Base-by-base conservation (phyloP, 1,140 invertebrate genomes). In the Seison nebaliae region DNA sequence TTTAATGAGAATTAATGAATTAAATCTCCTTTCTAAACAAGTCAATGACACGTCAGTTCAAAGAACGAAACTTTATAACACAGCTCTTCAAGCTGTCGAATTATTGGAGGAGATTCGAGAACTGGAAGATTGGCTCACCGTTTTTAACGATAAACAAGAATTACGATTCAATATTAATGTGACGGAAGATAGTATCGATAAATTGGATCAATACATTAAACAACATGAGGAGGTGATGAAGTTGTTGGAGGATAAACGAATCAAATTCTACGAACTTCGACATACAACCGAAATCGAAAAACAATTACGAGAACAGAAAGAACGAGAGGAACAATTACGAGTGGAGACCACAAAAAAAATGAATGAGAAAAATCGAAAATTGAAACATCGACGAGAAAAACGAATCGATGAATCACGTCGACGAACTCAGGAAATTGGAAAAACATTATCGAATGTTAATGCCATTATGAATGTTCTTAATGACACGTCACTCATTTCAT, bases 201-300 rank as follows among this genome's bases (percentile, higher is more conserved):
- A 30, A 28, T 28, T 39, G 14, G 31, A 39, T 12, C 14, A 3
- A n/a, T 28, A 32, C 22, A 8, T 39, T 5, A 39, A 39, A 20
- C 37, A 39, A 20, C 37, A 39, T 19, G 37, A 39, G 19, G 37
- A 39, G 16, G 31, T 39, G 16, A 30, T 32, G 29, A 11, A 26
- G 15, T 26, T 39, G 37, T 18, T 39, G 4, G 15, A 15, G 5
- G 37, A 28, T 11, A 39, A 32, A 30, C 22, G 33, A 8, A 15
- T 9, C 12, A 3, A 30, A 24, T 39, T 39, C 28, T 28, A 19
- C 5, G 26, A 39, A n/a, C 28, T 39, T 12, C 24, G 16, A 16
- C 15, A 4, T 17, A 30, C 31, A 9, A 39, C 24, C 12, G 26
- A 34, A 18, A 11, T 39, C n/a, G 37, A 39, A 22, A 32, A 34